Evolutionary conservation across 2,797 vertebrate species (phyloP).

Genomic region (Agapornis canus): DNA sequence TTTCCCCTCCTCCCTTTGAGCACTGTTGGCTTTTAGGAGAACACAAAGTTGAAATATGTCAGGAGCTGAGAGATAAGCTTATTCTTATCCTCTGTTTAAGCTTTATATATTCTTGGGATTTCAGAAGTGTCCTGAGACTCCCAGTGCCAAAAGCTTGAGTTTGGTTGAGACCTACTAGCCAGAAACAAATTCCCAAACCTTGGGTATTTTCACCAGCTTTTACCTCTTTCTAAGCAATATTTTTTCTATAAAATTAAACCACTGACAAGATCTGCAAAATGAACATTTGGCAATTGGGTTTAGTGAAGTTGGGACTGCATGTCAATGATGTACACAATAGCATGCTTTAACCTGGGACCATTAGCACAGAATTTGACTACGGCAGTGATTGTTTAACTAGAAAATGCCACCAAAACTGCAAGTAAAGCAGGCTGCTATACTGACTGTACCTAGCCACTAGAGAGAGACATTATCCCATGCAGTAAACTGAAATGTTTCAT

Average conservation of each 20-base stretch:
- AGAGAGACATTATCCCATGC: constrained; percentile 66
- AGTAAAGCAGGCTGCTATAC: constrained; percentile 7
- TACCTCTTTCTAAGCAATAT: background rate
- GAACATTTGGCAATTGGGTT: background rate
- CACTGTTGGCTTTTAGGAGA: background rate
- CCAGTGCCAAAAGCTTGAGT: background rate
- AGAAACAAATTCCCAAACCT: background rate
- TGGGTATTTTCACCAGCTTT: background rate
- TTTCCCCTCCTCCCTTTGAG: background rate
- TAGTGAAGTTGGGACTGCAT: background rate
- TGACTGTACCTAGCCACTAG: constrained; percentile 68
- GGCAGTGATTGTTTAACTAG: background rate
- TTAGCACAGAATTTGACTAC: background rate
- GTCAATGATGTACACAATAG: background rate
- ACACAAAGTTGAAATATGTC: background rate
- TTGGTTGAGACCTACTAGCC: background rate
- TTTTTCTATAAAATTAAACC: background rate
- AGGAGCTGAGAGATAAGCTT: background rate
- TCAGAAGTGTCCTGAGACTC: background rate
- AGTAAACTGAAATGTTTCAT: constrained; percentile 27
- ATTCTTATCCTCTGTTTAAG: background rate
- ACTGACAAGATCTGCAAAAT: background rate
- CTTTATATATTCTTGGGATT: background rate
- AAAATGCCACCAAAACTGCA: background rate
- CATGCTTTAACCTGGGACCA: background rate